phyloP scores from a whole-genome alignment of 2,113 vertebrate genomes.

The Amazona vittata region DNA sequence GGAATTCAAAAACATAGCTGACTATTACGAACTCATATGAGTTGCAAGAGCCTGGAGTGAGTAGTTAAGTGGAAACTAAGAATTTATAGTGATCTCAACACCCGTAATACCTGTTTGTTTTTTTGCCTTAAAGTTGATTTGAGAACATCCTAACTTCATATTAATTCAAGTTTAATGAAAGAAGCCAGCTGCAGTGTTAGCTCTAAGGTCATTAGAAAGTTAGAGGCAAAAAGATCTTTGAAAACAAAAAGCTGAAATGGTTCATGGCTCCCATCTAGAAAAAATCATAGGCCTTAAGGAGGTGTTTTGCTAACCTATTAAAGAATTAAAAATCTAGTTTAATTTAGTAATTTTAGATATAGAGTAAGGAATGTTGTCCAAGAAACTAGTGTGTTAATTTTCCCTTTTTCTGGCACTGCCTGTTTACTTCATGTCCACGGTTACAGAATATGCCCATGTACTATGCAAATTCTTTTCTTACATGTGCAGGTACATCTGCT shows the following conservation, averaged over 20 bases:
- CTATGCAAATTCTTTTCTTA: not conserved
- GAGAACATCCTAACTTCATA: not conserved
- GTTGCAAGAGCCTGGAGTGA: not conserved
- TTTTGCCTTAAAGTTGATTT: not conserved
- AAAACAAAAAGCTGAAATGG: not conserved
- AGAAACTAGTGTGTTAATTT: not conserved
- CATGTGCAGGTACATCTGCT: not conserved
- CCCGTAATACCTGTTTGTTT: not conserved
- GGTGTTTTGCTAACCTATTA: not conserved
- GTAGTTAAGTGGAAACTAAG: not conserved
- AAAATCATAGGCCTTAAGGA: not conserved
- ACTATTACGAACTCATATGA: fast-evolving
- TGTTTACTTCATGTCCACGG: not conserved
- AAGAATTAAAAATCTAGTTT: not conserved
- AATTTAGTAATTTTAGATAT: not conserved
- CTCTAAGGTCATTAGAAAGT: not conserved
- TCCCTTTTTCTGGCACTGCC: not conserved
- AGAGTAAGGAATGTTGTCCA: not conserved
- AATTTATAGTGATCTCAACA: not conserved
- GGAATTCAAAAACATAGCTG: not conserved
- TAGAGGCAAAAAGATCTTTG: not conserved
- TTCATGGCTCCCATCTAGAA: not conserved
- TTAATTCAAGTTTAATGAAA: not conserved
- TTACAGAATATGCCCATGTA: not conserved
- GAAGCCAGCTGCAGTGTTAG: not conserved